Percentiles rank a stretch among this genome's conserved stretches.
Conservation (phyloP, 1,140 invertebrate genomes). For the Gonatopus flavifemur region DNA sequence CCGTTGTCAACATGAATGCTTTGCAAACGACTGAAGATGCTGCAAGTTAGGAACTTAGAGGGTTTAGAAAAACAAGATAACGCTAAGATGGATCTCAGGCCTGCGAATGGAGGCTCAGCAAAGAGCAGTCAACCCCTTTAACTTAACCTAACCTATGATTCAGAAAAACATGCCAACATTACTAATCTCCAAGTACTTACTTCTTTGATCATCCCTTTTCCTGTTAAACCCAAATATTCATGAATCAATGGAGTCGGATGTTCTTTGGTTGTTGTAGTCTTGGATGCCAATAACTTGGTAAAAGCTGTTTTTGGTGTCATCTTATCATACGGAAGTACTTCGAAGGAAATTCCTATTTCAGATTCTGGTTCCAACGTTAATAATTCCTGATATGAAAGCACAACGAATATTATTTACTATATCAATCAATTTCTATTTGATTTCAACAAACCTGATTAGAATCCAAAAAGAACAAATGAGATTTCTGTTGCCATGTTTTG, state of each 20-base stretch:
- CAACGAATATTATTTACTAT: background rate
- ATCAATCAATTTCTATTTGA: background rate
- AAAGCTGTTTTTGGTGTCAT: constrained; percentile 49
- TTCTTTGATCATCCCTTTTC: constrained; percentile 43
- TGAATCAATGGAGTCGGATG: constrained; percentile 30
- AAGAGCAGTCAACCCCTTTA: no score
- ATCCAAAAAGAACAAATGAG: constrained; percentile 64
- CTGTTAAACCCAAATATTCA: constrained; percentile 35
- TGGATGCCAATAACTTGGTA: constrained; percentile 38
- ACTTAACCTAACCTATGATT: no score
- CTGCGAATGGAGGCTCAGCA: no score
- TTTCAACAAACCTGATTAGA: constrained; percentile 56
- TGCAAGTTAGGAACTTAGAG: no score
- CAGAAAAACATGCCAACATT: no score
- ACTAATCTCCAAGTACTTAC: constrained; percentile 45
- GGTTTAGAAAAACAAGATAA: no score
- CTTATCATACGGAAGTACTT: constrained; percentile 36
- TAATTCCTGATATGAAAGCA: constrained; percentile 44
- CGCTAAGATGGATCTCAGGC: no score
- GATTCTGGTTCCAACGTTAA: constrained; percentile 52
- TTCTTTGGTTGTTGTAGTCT: constrained; percentile 36
- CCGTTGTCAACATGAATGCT: no score
- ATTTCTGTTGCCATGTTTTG: constrained; percentile 61
- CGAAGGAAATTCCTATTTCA: constrained; percentile 40
- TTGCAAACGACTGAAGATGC: no score